Conservation (phyloP, 2,888 invertebrate species). For the Athetis lepigone region DNA sequence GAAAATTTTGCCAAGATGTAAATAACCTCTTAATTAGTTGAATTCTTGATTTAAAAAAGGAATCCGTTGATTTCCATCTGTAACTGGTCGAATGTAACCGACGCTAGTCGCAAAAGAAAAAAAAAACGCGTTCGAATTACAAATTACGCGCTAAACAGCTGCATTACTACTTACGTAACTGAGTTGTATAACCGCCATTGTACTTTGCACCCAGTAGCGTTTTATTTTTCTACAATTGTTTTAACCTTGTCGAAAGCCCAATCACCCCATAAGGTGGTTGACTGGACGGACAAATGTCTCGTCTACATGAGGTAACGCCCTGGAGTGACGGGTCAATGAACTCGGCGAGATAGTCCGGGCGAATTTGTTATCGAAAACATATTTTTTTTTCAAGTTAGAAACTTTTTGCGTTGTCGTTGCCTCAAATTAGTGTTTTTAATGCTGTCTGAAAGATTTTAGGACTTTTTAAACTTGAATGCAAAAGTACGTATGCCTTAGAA, state of each 20-base stretch:
- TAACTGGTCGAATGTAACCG: conserved; percentile 2
- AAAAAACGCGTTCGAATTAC: conserved; percentile 21
- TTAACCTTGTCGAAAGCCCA: conserved; percentile 64
- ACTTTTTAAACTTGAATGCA: no score
- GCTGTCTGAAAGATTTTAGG: neutral
- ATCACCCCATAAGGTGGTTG: conserved; percentile 50
- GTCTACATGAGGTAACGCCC: conserved; percentile 45
- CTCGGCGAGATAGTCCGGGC: conserved; percentile 34
- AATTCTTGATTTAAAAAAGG: neutral
- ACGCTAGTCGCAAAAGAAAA: neutral
- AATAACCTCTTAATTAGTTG: conserved; percentile 2
- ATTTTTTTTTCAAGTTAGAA: conserved; percentile 5
- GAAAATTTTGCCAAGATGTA: conserved; percentile 27
- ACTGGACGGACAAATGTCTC: conserved; percentile 47
- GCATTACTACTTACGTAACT: neutral
- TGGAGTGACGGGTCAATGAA: conserved; percentile 34
- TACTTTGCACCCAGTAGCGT: conserved; percentile 20
- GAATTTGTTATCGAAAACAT: conserved; percentile 26
- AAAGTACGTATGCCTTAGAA: no score
- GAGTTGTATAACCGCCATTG: conserved; percentile 26
- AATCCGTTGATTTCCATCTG: neutral
- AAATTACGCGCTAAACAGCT: conserved; percentile 40
- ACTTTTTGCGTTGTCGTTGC: neutral
- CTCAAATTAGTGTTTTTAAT: neutral
- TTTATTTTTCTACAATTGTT: conserved; percentile 67